phyloP scores from a whole-genome alignment of 2,113 vertebrate genomes.

The Mustela lutreola region DNA sequence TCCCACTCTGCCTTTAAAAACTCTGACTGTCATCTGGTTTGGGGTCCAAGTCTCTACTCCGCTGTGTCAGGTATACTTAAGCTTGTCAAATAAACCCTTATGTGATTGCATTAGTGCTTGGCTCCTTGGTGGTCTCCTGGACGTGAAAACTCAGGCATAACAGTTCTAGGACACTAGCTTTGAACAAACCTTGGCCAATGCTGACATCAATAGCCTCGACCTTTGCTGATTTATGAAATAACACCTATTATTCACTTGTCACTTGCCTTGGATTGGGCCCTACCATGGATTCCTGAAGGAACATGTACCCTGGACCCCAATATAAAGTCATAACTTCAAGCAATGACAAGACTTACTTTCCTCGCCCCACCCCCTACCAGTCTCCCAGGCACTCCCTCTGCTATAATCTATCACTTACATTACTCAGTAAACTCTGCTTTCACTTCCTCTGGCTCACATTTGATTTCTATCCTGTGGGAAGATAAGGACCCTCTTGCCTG shows the following conservation, averaged over 20 bases:
- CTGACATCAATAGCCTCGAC: background rate
- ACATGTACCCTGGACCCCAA: background rate
- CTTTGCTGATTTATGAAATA: background rate
- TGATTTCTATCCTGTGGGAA: background rate
- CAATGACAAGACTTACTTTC: background rate
- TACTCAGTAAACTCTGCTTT: background rate
- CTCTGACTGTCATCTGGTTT: no score
- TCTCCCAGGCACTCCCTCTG: background rate
- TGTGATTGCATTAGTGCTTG: no score
- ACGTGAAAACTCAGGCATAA: no score
- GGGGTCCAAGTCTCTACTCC: no score
- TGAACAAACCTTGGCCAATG: background rate
- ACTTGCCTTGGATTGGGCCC: background rate
- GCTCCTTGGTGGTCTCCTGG: no score
- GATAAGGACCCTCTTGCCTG: background rate
- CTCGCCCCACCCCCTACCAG: no score
- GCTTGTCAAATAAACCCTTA: no score
- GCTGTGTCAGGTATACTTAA: no score
- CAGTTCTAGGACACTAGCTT: background rate
- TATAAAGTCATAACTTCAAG: background rate
- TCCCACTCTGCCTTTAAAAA: no score
- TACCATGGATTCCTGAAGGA: background rate
- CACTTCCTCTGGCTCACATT: background rate
- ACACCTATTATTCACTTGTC: background rate
- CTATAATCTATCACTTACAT: background rate